phyloP scores from a whole-genome alignment of 2,888 invertebrate species.

The Blastobasis lacticolella region DNA sequence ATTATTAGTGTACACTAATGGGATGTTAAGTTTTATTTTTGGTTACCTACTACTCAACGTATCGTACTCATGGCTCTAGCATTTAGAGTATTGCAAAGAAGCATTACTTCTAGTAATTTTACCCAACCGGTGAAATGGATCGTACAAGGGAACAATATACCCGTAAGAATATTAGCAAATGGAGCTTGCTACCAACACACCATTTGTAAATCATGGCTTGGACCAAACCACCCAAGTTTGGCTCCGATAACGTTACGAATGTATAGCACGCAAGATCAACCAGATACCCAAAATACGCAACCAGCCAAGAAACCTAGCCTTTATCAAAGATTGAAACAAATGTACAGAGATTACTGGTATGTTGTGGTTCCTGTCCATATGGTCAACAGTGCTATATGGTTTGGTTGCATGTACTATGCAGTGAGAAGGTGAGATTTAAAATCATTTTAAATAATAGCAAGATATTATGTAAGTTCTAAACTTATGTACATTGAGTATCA shows the following conservation, averaged over 20 bases:
- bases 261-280: slow-evolving; percentile 27
- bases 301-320: slow-evolving; percentile 64
- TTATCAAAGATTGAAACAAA: slow-evolving; percentile 89
- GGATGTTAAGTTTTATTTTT: neutral
- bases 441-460: too few species aligned
- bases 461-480: too few species aligned
- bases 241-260: slow-evolving; percentile 22
- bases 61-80: slow-evolving; percentile 42
- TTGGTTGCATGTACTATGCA: slow-evolving; percentile 88
- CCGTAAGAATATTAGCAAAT: slow-evolving; percentile 38
- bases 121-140: slow-evolving; percentile 51
- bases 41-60: neutral
- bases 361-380: slow-evolving; percentile 95
- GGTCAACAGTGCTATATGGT: slow-evolving; percentile 91
- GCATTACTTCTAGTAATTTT: slow-evolving; percentile 36
- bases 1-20: too few species aligned
- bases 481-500: too few species aligned
- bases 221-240: slow-evolving; percentile 6
- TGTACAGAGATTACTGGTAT: slow-evolving; percentile 98
- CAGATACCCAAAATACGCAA: slow-evolving; percentile 20
- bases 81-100: slow-evolving; percentile 43
- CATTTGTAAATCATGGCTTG: slow-evolving; percentile 6
- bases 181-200: slow-evolving; percentile 35
- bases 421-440: slow-evolving; percentile 81
- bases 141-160: slow-evolving; percentile 26